Conservation (phyloP, 2,113 vertebrate species). For the Paratilapia polleni region DNA sequence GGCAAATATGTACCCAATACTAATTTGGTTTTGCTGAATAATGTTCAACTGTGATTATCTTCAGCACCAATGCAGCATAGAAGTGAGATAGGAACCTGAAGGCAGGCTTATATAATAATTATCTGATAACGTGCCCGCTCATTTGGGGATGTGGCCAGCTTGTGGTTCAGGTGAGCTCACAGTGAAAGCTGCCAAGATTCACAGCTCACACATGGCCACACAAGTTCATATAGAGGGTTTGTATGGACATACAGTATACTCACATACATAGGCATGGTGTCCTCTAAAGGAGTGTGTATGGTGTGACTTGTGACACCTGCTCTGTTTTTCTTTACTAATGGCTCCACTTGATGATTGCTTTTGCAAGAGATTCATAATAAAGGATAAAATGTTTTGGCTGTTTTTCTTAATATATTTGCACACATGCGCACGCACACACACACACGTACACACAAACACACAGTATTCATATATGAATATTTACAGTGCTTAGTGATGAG, state of each 20-base stretch:
- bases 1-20: slow-evolving; percentile 5
- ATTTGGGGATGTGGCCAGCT: slow-evolving; percentile 36
- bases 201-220: slow-evolving; percentile 44
- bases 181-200: slow-evolving; percentile 55
- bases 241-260: not conserved
- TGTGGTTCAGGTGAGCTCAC: slow-evolving; percentile 62
- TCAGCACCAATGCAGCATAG: not conserved
- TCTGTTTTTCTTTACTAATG: not conserved
- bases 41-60: slow-evolving; percentile 24
- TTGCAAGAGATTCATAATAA: not conserved
- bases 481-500: not conserved
- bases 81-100: slow-evolving; percentile 13
- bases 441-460: no score
- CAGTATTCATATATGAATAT: not conserved
- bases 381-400: not conserved
- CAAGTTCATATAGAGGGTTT: slow-evolving; percentile 4
- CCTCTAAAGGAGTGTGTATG: not conserved
- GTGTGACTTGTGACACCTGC: not conserved
- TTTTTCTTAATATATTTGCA: not conserved
- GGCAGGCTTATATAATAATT: slow-evolving; percentile 44
- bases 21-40: slow-evolving; percentile 9
- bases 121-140: slow-evolving; percentile 5
- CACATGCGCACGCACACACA: not conserved
- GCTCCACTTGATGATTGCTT: not conserved
- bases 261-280: not conserved